Conservation (phyloP, 2,113 vertebrate species). For the Spheniscus mendiculus region DNA sequence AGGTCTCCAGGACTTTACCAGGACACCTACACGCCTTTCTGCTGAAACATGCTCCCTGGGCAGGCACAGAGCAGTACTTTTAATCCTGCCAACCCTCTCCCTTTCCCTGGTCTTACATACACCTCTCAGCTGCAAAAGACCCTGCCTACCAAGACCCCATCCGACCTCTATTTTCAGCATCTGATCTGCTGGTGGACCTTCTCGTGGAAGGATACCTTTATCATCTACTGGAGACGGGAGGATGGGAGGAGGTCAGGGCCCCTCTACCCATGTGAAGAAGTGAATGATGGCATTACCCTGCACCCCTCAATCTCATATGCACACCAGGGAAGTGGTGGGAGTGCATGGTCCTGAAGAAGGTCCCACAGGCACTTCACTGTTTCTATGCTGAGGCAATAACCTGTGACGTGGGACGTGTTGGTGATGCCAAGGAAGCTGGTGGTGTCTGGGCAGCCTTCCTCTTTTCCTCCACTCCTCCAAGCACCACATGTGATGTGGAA, state of each 20-base stretch:
- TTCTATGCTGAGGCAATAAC: neutral
- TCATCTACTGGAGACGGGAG: neutral
- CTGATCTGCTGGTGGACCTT: neutral
- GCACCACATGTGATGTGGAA: neutral
- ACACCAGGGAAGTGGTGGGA: neutral
- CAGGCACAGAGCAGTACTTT: neutral
- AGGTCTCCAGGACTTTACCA: neutral
- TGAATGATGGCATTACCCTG: neutral
- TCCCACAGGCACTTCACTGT: neutral
- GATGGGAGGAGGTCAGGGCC: neutral
- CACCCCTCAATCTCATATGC: neutral
- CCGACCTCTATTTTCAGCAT: neutral
- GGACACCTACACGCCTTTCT: neutral
- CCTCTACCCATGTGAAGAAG: neutral
- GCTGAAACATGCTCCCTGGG: neutral
- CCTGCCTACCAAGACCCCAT: neutral
- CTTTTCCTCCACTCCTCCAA: neutral
- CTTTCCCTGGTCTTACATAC: neutral
- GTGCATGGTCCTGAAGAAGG: neutral
- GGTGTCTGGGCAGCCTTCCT: neutral
- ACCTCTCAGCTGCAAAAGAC: neutral
- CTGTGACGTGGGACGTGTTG: accelerated
- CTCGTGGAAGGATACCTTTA: neutral
- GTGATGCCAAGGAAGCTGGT: neutral
- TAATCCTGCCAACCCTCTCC: neutral